These are phyloP conservation scores for Callosobruchus maculatus DNA, from an alignment of 2,888 invertebrate species.

Conservation along the genomic window DNA sequence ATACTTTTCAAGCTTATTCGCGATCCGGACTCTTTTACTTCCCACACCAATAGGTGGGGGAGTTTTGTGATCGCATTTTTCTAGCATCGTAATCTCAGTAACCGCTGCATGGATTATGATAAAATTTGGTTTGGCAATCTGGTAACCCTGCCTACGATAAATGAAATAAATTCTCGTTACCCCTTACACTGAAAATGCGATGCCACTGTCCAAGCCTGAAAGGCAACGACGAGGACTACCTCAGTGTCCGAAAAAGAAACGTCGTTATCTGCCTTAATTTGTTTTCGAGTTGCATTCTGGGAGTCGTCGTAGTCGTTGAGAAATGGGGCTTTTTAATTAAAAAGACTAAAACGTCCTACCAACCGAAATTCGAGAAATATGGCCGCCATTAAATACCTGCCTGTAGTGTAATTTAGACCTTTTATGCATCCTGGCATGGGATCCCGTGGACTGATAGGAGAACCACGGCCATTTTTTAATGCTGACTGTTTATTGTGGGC, in stretches of 20 bases:
- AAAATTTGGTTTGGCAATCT: no score
- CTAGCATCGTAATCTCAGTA: no score
- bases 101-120: no score
- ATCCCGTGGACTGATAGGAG: not conserved
- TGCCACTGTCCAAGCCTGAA: not conserved
- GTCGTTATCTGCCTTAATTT: conserved; percentile 35
- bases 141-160: no score
- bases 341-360: conserved; percentile 9
- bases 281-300: conserved; percentile 25
- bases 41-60: no score
- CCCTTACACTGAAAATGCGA: not conserved
- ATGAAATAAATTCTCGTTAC: no score
- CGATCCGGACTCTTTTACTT: no score
- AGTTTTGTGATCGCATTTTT: no score
- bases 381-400: conserved; percentile 16
- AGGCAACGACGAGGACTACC: not conserved
- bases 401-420: conserved; percentile 14
- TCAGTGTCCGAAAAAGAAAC: conserved; percentile 18
- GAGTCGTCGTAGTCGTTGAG: conserved; percentile 23
- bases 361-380: conserved; percentile 23
- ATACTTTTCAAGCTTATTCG: no score
- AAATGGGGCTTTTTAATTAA: conserved; percentile 26
- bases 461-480: not conserved
- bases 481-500: not conserved
- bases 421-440: conserved; percentile 7